phyloP scores from a whole-genome alignment of 2,113 vertebrate species.

The Cairina moschata region DNA sequence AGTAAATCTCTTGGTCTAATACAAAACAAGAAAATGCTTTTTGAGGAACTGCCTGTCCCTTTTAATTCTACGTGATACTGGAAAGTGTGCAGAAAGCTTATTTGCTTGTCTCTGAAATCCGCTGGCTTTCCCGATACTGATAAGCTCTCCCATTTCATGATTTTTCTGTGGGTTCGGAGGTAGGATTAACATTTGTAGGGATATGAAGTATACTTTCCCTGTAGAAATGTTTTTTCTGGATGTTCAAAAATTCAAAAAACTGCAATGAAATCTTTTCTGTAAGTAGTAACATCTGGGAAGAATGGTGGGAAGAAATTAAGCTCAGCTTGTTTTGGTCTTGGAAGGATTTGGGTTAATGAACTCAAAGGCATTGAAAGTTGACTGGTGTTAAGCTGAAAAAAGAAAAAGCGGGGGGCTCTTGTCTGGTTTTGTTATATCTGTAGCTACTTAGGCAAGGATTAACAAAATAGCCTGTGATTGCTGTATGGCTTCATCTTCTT shows the following conservation, averaged over 20 bases:
- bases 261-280: background rate
- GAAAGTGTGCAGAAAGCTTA: background rate
- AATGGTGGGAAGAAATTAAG: background rate
- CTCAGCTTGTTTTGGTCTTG: background rate
- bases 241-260: background rate
- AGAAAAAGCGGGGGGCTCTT: background rate
- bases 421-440: background rate
- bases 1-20: background rate
- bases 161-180: background rate
- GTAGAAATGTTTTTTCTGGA: background rate
- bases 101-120: background rate
- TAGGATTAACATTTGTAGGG: too few species aligned
- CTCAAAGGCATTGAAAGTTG: background rate
- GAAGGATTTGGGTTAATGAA: background rate
- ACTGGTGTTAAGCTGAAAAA: background rate
- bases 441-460: background rate
- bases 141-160: background rate
- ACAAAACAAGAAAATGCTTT: background rate
- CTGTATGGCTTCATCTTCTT: background rate
- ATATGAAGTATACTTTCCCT: too few species aligned
- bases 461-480: background rate
- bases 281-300: background rate
- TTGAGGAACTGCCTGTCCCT: background rate
- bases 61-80: background rate
- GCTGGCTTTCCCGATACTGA: background rate